Evolutionary conservation across 2,888 invertebrate genomes (phyloP), one percentile per base, ranked within the genome.

Genomic region (Dilophus febrilis): DNA sequence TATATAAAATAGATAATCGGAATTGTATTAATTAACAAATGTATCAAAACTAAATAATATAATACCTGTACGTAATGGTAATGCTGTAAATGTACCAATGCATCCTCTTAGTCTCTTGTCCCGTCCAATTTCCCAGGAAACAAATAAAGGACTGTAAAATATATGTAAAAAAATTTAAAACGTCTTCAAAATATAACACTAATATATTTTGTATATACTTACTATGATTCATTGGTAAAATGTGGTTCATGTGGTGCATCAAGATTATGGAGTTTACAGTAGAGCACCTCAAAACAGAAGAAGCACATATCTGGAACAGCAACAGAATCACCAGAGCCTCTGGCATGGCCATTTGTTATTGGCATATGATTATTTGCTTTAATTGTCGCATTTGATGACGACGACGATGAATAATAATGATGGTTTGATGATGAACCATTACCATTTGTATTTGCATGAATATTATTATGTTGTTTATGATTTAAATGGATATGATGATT

Each of bases 221-320:
- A 92, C 91, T 81, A 92, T 60, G 88, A 79, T 58, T 92, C 91
- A 63, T 94, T 92, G 57, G 86, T 84, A 65, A 97, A 95, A 64
- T 77, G 73, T 55, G 94, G 91, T 51, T 79, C 72, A 63, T 82
- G 83, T 50, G 95, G 95, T 51, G 87, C 82, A 51, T 92, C 90
- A 61, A 86, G 73, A 61, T 83, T 86, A 66, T 92, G 83, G 55
- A 98, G 73, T 67, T 94, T 88, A 65, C 82, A 79, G 66, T 92
- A 85, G 49, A 98, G 77, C 53, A 95, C 92, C 69, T 98, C 97
- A 71, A 97, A 98, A 74, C 98, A 98, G 70, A 86, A 97, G 71
- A 85, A 88, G 62, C 92, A 92, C 97, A 98, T 98, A 64, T 95
- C 94, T 47, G 84, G 82, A 61, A 80, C 76, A 51, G 86, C 88